phyloP scores from a whole-genome alignment of 2,113 vertebrate species.

The Eurypyga helias region DNA sequence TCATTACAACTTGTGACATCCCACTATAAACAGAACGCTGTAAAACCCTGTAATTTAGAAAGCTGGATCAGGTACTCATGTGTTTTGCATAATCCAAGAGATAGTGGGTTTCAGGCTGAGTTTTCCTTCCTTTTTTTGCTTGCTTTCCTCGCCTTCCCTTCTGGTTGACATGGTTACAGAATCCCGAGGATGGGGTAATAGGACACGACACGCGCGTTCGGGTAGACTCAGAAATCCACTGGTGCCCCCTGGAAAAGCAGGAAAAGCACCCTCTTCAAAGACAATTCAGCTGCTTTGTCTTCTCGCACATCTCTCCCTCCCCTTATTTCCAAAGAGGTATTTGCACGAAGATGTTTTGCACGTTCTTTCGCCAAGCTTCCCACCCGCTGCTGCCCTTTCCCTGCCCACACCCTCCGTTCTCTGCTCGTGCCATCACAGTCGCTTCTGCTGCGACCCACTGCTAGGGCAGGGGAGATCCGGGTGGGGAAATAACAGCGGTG shows the following conservation, averaged over 20 bases:
- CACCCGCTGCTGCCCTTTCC: not conserved
- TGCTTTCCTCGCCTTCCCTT: not conserved
- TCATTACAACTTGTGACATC: slow-evolving; percentile 43
- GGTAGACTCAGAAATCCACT: not conserved
- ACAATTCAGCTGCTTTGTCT: not conserved
- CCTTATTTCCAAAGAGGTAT: not conserved
- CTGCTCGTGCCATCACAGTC: not conserved
- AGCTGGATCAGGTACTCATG: slow-evolving; percentile 21
- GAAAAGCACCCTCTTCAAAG: not conserved
- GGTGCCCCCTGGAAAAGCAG: not conserved
- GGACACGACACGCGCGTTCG: not conserved
- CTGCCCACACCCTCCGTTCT: not conserved
- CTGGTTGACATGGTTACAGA: slow-evolving; percentile 66
- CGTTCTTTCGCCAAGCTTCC: not conserved
- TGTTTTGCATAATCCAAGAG: slow-evolving; percentile 41
- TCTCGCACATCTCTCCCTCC: not conserved
- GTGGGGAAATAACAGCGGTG: not conserved
- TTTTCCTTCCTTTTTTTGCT: not conserved
- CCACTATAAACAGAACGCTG: not conserved
- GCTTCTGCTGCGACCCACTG: not conserved
- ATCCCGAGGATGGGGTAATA: slow-evolving; percentile 35
- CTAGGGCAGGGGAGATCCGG: not conserved
- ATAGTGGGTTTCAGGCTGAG: not conserved
- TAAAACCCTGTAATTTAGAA: slow-evolving; percentile 22
- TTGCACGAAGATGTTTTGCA: not conserved